Evolutionary conservation across 1,140 invertebrate genomes (phyloP).

Genomic region (Megathymus violae): DNA sequence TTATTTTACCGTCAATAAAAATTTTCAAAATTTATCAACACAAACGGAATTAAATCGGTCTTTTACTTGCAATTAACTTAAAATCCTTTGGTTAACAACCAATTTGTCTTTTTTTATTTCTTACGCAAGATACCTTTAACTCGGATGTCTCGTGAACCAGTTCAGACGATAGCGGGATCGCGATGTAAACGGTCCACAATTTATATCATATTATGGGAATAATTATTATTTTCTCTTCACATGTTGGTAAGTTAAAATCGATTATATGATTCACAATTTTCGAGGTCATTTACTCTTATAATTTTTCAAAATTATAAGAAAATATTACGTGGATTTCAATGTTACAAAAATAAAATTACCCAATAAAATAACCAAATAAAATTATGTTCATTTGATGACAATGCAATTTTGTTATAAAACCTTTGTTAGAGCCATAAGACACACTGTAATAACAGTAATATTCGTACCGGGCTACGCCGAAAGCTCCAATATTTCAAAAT

Average conservation of each 20-base stretch:
- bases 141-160: slow-evolving; percentile 31
- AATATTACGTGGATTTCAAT: no score
- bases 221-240: slow-evolving; percentile 29
- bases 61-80: slow-evolving; percentile 31
- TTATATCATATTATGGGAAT: slow-evolving; percentile 27
- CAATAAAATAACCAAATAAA: slow-evolving; percentile 8
- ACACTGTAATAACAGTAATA: slow-evolving; percentile 32
- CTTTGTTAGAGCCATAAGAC: slow-evolving; percentile 25
- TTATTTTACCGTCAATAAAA: slow-evolving; percentile 17
- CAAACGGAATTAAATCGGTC: slow-evolving; percentile 31
- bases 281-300: background rate
- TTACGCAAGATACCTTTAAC: slow-evolving; percentile 37
- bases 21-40: slow-evolving; percentile 27
- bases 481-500: slow-evolving; percentile 40
- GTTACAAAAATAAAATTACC: no score
- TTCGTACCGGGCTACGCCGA: slow-evolving; percentile 20
- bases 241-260: background rate
- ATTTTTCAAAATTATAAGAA: no score
- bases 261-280: background rate
- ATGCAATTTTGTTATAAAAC: slow-evolving; percentile 24
- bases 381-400: slow-evolving; percentile 16
- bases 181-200: slow-evolving; percentile 28
- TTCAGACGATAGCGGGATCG: slow-evolving; percentile 29
- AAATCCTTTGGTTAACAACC: slow-evolving; percentile 32
- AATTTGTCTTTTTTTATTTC: slow-evolving; percentile 36